A percentile compares a stretch with the other conserved stretches of the same genome.
Conservation (phyloP, 2,888 invertebrate genomes). For the Melanophora roralis region DNA sequence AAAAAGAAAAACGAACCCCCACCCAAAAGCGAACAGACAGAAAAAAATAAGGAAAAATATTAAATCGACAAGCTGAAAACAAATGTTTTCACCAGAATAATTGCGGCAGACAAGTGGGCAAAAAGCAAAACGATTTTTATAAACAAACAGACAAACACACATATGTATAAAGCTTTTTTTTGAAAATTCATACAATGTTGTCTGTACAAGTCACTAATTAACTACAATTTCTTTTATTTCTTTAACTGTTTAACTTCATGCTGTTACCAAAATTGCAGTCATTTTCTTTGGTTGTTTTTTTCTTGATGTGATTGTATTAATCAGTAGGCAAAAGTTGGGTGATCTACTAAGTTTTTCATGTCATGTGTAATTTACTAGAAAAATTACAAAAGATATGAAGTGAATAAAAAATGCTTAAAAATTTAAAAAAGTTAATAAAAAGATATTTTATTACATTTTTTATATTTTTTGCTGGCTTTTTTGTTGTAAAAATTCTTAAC, state of each 20-base stretch:
- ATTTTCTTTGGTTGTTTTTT: background rate
- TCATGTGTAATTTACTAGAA: no score
- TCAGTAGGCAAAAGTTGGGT: no score
- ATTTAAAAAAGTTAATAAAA: no score
- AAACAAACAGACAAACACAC: background rate
- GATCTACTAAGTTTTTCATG: no score
- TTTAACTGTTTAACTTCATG: constrained; percentile 21
- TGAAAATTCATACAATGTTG: background rate
- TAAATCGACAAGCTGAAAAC: background rate
- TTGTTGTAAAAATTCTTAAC: no score
- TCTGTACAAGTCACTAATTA: constrained; percentile 35
- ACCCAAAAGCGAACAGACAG: background rate
- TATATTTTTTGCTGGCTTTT: no score
- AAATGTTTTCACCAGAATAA: constrained; percentile 1
- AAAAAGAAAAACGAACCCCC: background rate
- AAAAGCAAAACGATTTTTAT: background rate
- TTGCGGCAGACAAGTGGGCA: background rate
- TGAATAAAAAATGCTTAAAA: no score
- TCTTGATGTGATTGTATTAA: no score
- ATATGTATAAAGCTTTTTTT: background rate
- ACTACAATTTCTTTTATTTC: constrained; percentile 5
- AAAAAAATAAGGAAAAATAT: background rate
- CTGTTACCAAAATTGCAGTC: constrained; percentile 24
- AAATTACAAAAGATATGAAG: no score
- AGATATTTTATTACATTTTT: no score